Evolutionary conservation across 2,113 vertebrate species (phyloP).

Genomic region (Abramis brama): DNA sequence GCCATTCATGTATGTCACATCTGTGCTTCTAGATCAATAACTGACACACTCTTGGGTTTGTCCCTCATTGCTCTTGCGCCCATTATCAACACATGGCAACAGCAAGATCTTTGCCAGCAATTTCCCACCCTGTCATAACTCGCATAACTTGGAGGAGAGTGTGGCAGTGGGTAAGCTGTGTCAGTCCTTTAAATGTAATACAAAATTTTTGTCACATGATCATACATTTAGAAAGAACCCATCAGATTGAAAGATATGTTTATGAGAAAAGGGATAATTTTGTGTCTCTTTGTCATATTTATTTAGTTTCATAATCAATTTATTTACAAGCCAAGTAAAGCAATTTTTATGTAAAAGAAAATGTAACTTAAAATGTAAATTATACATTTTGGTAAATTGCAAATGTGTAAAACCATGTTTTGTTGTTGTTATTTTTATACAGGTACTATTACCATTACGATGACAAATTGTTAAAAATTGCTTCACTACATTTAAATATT

Average conservation of each 20-base stretch:
- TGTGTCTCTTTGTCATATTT: neutral
- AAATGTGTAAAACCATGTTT: no score
- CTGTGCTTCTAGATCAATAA: conserved; percentile 24
- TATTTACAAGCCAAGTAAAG: neutral
- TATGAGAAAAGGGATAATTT: neutral
- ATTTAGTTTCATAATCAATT: neutral
- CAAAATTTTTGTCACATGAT: neutral
- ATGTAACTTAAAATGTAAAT: neutral
- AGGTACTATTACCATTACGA: neutral
- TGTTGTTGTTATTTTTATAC: no score
- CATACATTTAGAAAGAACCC: neutral
- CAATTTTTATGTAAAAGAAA: neutral
- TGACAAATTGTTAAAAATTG: neutral
- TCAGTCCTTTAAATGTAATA: neutral
- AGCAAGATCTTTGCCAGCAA: neutral
- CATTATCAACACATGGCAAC: neutral
- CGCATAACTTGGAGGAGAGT: neutral
- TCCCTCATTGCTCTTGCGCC: neutral
- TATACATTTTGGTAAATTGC: neutral
- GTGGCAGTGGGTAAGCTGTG: neutral
- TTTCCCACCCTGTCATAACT: neutral
- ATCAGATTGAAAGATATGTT: neutral
- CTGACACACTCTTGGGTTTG: neutral
- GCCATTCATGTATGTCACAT: conserved; percentile 30
- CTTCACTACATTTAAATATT: neutral